phyloP scores from a whole-genome alignment of 2,888 invertebrate genomes.

The Zaprionus obscuricornis region DNA sequence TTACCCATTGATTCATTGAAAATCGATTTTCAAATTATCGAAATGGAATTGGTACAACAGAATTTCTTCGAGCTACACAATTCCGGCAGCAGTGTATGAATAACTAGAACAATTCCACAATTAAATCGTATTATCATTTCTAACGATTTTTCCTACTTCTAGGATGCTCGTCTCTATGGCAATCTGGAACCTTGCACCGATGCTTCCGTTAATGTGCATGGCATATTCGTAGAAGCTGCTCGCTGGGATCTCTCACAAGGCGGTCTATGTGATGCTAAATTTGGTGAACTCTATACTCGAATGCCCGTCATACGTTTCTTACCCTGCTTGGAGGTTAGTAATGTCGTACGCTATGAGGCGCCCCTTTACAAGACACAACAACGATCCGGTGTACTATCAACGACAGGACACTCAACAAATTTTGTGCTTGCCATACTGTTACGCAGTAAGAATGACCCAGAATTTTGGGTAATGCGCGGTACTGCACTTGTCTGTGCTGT shows the following conservation, averaged over 20 bases:
- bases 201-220: constrained; percentile 90
- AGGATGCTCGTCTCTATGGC: constrained; percentile 85
- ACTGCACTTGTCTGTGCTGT: constrained; percentile 94
- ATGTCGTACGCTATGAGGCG: constrained; percentile 83
- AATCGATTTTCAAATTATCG: constrained; percentile 90
- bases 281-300: constrained; percentile 84
- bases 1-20: constrained; percentile 93
- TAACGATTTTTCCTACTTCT: constrained; percentile 21
- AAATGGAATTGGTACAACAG: constrained; percentile 87
- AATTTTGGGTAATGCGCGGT: constrained; percentile 95
- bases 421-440: constrained; percentile 92
- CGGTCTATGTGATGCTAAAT: constrained; percentile 89
- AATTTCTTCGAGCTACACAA: constrained; percentile 85
- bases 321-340: constrained; percentile 76
- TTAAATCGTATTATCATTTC: background rate
- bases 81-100: constrained; percentile 79
- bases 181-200: constrained; percentile 84
- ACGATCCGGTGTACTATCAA: constrained; percentile 93
- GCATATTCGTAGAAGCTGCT: constrained; percentile 94
- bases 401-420: constrained; percentile 97
- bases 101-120: too few species aligned
- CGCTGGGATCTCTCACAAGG: constrained; percentile 89
- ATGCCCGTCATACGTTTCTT: constrained; percentile 80
- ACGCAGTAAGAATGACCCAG: constrained; percentile 86
- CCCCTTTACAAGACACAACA: constrained; percentile 95